Evolutionary conservation across 2,797 vertebrate genomes (phyloP).

Genomic region (Tenualosa ilisha): DNA sequence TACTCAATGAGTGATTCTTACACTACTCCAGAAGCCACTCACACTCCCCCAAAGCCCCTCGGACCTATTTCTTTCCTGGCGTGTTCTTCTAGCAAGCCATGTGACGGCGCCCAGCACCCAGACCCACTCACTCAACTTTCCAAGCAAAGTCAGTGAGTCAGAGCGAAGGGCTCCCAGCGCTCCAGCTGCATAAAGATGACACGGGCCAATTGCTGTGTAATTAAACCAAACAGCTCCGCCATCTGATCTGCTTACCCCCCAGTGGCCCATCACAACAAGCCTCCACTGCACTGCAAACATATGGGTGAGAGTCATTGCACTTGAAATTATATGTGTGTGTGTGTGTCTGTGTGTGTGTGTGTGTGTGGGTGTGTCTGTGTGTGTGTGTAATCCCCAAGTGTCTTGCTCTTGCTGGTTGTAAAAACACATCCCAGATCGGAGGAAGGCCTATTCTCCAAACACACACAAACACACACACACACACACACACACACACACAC

Average conservation of each 20-base stretch:
- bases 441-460: slow-evolving; percentile 2
- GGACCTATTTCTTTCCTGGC: not conserved
- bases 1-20: not conserved
- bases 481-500: not conserved
- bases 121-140: not conserved
- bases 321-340: not conserved
- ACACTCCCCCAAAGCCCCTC: not conserved
- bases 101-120: not conserved
- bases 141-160: not conserved
- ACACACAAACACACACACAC: not conserved
- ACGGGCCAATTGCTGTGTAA: not conserved
- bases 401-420: not conserved
- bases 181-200: not conserved
- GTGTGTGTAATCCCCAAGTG: not conserved
- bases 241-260: not conserved
- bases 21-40: not conserved
- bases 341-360: not conserved
- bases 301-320: not conserved
- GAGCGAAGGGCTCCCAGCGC: not conserved
- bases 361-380: not conserved
- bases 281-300: not conserved
- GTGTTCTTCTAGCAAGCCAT: not conserved
- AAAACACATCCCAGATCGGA: not conserved
- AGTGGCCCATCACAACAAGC: not conserved
- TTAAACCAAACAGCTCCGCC: not conserved